phyloP scores from a whole-genome alignment of 2,113 vertebrate genomes.

The Bufo gargarizans region DNA sequence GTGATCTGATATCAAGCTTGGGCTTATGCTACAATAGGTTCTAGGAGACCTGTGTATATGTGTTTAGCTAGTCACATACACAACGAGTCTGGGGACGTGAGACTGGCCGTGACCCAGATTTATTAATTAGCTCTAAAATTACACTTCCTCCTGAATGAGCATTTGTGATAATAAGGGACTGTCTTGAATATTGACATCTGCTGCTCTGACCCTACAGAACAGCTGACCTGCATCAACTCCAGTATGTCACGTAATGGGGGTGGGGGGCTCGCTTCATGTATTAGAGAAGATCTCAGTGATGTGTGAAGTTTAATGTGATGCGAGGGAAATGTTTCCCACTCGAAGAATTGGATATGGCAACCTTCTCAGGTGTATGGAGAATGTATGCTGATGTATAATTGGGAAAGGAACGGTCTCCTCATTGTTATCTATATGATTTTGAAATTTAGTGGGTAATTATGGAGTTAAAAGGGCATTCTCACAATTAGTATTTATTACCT shows the following conservation, averaged over 20 bases:
- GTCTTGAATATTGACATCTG: slow-evolving; percentile 32
- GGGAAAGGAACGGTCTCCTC: too few relatives aligned
- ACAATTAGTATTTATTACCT: too few relatives aligned
- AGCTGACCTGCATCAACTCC: slow-evolving; percentile 8
- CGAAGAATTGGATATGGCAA: too few relatives aligned
- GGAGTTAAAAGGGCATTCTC: too few relatives aligned
- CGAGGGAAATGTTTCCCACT: too few relatives aligned
- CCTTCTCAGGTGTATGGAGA: too few relatives aligned
- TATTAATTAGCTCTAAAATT: slow-evolving; percentile 35
- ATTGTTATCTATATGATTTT: too few relatives aligned
- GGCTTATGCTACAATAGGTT: not conserved
- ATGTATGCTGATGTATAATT: too few relatives aligned
- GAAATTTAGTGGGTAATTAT: too few relatives aligned
- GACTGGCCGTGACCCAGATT: slow-evolving; percentile 13
- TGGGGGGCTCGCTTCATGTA: not conserved
- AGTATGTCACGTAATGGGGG: not conserved
- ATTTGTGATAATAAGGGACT: slow-evolving; percentile 7
- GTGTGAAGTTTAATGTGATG: not conserved
- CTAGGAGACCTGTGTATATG: not conserved
- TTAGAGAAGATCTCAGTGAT: not conserved
- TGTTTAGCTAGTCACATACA: not conserved
- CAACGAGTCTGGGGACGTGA: not conserved
- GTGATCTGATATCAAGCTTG: not conserved
- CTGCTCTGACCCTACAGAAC: slow-evolving; percentile 12
- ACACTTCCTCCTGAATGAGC: slow-evolving; percentile 26